phyloP scores from a whole-genome alignment of 2,797 vertebrate genomes.

The Mormyrus hasselquistii region DNA sequence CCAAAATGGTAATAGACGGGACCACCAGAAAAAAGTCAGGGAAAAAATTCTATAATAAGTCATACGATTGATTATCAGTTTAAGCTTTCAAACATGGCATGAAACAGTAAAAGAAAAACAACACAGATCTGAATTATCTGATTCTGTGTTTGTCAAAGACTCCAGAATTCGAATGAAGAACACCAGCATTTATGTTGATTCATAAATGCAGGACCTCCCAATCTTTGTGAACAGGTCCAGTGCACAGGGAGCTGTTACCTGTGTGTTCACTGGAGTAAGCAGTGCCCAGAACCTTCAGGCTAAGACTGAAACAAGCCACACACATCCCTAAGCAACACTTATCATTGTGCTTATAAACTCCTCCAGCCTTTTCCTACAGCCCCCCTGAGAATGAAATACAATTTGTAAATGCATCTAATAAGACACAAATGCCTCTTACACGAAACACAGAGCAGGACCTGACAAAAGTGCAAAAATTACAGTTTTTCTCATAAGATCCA shows the following conservation, averaged over 20 bases:
- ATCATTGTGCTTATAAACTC: background rate
- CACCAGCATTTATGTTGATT: background rate
- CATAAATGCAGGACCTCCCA: background rate
- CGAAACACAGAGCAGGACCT: background rate
- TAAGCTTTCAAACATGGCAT: background rate
- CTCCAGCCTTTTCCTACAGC: background rate
- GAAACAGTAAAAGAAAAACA: background rate
- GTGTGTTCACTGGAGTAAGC: background rate
- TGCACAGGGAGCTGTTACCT: background rate
- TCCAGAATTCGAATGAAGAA: background rate
- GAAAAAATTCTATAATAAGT: background rate
- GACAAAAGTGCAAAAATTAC: background rate
- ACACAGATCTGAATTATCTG: background rate
- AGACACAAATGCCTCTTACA: background rate
- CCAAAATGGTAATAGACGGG: background rate
- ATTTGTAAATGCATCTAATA: background rate
- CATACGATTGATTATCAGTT: background rate
- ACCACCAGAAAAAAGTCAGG: background rate
- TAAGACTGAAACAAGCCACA: background rate
- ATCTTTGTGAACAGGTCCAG: background rate
- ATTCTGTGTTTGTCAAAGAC: background rate
- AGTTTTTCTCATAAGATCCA: background rate
- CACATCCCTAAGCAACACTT: background rate
- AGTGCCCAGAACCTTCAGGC: background rate
- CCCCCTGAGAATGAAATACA: background rate